phyloP scores from a whole-genome alignment of 1,140 invertebrate species.

The Pseudomyrmex concolor region DNA sequence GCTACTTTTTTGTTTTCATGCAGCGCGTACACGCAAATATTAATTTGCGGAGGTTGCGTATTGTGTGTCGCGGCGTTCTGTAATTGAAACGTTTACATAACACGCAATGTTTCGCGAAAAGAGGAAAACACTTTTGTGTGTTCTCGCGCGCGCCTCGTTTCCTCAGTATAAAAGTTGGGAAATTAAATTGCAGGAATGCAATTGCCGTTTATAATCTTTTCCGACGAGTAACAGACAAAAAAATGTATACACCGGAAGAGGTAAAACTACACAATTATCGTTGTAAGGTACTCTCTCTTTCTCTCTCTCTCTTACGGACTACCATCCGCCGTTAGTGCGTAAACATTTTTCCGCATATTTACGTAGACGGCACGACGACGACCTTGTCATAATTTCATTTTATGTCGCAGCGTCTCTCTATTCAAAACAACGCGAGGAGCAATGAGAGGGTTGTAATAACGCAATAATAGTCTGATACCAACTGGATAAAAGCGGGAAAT shows the following conservation, averaged over 20 bases:
- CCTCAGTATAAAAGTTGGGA: neutral
- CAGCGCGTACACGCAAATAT: neutral
- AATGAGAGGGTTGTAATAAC: neutral
- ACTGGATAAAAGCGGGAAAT: conserved; percentile 16
- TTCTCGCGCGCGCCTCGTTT: neutral
- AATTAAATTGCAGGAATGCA: conserved; percentile 23
- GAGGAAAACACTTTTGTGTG: neutral
- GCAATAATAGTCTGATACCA: conserved; percentile 25
- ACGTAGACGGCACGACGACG: conserved; percentile 9
- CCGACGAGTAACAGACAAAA: neutral
- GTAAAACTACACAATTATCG: neutral
- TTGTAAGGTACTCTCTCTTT: conserved; percentile 7
- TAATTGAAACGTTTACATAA: conserved; percentile 1
- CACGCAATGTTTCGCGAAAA: neutral
- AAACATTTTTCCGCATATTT: conserved; percentile 47
- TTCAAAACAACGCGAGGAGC: conserved; percentile 25
- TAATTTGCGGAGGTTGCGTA: conserved; percentile 5
- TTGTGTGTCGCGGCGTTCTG: neutral
- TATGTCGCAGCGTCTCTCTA: conserved; percentile 10
- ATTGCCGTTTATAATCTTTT: neutral
- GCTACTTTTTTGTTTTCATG: too few species aligned
- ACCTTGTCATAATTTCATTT: conserved; percentile 42
- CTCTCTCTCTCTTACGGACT: neutral
- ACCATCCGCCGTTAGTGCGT: conserved; percentile 13
- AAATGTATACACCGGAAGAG: neutral